Base-by-base conservation (phyloP, 2,888 invertebrate genomes). In the Agonum fuliginosum region DNA sequence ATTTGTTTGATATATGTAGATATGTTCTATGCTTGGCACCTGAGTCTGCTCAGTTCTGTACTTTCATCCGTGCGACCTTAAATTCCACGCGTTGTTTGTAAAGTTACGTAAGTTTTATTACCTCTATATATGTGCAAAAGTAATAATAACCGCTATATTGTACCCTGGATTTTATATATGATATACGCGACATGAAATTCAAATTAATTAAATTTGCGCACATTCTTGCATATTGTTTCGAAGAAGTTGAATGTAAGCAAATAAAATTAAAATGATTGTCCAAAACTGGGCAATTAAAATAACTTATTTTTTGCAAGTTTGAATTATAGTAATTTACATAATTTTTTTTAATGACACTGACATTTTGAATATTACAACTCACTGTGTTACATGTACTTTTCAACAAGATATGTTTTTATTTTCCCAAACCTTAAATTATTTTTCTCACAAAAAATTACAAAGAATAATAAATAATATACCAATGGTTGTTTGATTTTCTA, bases 31-130 rank as follows among this genome's bases (percentile, higher is more conserved):
- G n/a, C n/a, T 6, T 19, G 41, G 22, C 67, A 67, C 58, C 58
- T 62, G 58, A 62, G 17, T 30, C 58, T 62, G 58, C 27, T 6
- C 58, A 54, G n/a, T 12, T 54, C n/a, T 22, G 27, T 20, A 67
- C 67, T 67, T 67, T 67, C 67, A 67, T 67, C 41, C 12, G 14
- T 19, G n/a, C 41, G 67, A 67, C 67, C 67, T 67, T 41, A 67
- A 67, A 41, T 67, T 67, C 41, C 67, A 4, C 19, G 41, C 37
- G 67, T 67, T 20, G 19, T 67, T 67, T 41, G 41, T 41, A 20
- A 67, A 37, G 19, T 67, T 67, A 67, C 41, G 67, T 67, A 67
- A 67, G 20, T 67, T 67, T 67, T 67, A 67, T 67, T 67, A 19
- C 67, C 41, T 19, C 67, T 67, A 19, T 27, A 62, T 62, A 62